Evolutionary conservation across 2,113 vertebrate species (phyloP), one percentile per base, ranked within the genome.

Genomic region (Macheiramphus alcinus): DNA sequence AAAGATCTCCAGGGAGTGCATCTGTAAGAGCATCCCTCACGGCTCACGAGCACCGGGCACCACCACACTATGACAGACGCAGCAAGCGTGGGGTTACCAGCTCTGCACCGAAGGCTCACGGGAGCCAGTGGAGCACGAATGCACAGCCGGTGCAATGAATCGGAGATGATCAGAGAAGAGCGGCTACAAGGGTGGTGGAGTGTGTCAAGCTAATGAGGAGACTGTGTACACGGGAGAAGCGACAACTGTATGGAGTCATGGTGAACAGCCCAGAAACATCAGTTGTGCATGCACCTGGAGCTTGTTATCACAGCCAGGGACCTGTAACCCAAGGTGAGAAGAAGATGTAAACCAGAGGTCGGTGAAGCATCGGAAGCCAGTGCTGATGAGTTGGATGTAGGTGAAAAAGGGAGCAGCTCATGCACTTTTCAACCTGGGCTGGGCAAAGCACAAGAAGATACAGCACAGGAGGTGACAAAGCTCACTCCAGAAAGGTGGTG

Each of bases 31-130:
- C 63, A 20, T 53, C 68, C 23, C 27, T 73, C 10, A 2, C 7
- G 0, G 0, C 40, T 50, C 32, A 8, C 1, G 0, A 4, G 32
- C 20, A 29, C 16, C 4, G 1, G 14, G 32, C 38, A 12, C 13
- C 38, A 12, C 11, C 15, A 11, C 3, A 1, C 50, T 29, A 1
- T 4, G 27, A 21, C 29, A 18, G 79, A 10, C 1, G 2, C 31
- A 4, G 26, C 0, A 0, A 56, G 23, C 3, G 1, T 7, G 40
- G 23, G 25, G 31, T 36, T 62, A 48, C 61, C 47, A 32, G 52
- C 38, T 43, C 73, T 14, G 20, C 36, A 15, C 29, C 34, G 13
- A 59, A n/a, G n/a, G 48, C 38, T 27, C 22, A 10, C 4, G 1
- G 56, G 48, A 87, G 32, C 48, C 36, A 8, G 26, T 22, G 55